Conservation (phyloP, 2,797 vertebrate genomes). For the Miichthys miiuy region DNA sequence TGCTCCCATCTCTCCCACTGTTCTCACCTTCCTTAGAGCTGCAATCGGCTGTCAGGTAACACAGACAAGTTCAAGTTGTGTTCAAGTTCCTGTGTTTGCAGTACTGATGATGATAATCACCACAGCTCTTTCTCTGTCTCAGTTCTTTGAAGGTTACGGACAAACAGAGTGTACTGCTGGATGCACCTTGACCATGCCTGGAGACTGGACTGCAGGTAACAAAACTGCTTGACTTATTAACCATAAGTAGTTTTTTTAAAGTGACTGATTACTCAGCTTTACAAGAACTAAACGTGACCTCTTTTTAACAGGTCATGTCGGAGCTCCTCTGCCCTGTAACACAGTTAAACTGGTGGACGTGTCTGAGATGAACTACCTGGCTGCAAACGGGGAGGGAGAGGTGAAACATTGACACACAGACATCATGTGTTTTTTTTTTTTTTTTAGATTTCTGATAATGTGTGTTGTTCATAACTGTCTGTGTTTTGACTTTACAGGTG, state of each 20-base stretch:
- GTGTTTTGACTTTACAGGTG: slow-evolving; percentile 80
- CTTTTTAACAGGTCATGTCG: slow-evolving; percentile 90
- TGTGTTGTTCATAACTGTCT: not conserved
- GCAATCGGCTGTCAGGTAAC: slow-evolving; percentile 94
- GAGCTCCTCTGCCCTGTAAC: slow-evolving; percentile 93
- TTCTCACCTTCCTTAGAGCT: slow-evolving; percentile 92
- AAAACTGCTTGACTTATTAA: not conserved
- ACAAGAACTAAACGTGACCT: slow-evolving; percentile 1
- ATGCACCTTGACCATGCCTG: slow-evolving; percentile 89
- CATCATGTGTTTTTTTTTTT: not conserved
- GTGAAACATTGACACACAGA: slow-evolving; percentile 73
- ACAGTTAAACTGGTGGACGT: slow-evolving; percentile 92
- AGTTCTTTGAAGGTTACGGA: slow-evolving; percentile 98
- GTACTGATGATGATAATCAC: not conserved
- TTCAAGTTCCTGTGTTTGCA: not conserved
- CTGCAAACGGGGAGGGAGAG: slow-evolving; percentile 93
- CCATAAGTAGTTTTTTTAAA: not conserved
- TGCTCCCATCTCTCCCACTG: slow-evolving; percentile 92
- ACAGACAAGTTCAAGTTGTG: not conserved
- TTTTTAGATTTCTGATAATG: no score
- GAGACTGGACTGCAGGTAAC: slow-evolving; percentile 94
- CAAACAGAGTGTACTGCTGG: slow-evolving; percentile 96
- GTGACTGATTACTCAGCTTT: not conserved
- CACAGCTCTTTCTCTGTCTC: slow-evolving; percentile 13
- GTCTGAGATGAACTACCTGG: slow-evolving; percentile 94